phyloP scores from a whole-genome alignment of 2,113 vertebrate species.

The Ammodytes marinus region DNA sequence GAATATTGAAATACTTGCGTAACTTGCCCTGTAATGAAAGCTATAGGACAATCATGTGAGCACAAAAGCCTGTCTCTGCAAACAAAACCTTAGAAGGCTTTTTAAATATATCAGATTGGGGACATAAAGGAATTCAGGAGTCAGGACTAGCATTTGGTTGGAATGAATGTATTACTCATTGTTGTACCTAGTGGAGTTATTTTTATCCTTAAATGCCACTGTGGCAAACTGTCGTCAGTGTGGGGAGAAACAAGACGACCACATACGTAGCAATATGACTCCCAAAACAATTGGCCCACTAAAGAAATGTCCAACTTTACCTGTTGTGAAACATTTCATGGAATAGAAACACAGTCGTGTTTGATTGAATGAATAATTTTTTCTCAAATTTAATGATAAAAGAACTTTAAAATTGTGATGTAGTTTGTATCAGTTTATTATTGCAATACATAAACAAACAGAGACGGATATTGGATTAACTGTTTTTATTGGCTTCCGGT shows the following conservation, averaged over 20 bases:
- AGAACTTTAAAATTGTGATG: neutral
- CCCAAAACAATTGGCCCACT: conserved; percentile 7
- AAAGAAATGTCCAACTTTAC: neutral
- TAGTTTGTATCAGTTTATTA: neutral
- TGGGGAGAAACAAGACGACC: conserved; percentile 27
- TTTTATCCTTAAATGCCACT: conserved; percentile 20
- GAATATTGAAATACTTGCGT: conserved; percentile 1
- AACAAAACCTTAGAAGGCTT: conserved; percentile 7
- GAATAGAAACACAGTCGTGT: conserved; percentile 16
- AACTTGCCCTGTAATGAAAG: conserved; percentile 9
- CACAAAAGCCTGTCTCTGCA: neutral
- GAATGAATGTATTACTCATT: conserved; percentile 18
- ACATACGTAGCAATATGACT: neutral
- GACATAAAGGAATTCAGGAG: conserved; percentile 10
- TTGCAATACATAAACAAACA: conserved; percentile 11
- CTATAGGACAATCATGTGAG: conserved; percentile 2
- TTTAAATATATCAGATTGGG: conserved; percentile 20
- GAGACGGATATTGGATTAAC: neutral
- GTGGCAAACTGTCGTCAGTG: conserved; percentile 2
- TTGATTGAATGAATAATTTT: neutral
- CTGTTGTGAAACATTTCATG: conserved; percentile 3
- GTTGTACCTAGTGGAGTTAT: conserved; percentile 23
- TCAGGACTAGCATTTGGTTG: neutral
- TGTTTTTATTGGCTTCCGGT: neutral
- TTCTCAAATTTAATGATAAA: neutral